A percentile compares a stretch with the other conserved stretches of the same genome.
These are phyloP conservation scores for Taeniopygia guttata DNA, from an alignment of 2,797 vertebrate genomes.

Conservation along the genomic window DNA sequence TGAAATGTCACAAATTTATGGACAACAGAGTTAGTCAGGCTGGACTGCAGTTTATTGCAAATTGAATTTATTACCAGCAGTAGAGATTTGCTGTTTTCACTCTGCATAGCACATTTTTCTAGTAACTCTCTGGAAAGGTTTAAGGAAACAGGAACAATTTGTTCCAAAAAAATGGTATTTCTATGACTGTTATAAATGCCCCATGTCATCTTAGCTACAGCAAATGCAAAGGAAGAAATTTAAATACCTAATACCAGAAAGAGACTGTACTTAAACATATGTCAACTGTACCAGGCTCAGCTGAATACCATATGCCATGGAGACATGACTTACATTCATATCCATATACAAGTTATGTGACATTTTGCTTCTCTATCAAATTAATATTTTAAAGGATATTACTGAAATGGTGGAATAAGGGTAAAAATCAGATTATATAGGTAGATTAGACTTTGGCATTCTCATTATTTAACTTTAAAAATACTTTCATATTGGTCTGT, in stretches of 20 bases:
- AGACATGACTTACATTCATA: not conserved
- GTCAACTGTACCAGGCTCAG: not conserved
- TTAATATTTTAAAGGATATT: slow-evolving; percentile 12
- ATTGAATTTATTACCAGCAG: not conserved
- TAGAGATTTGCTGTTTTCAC: not conserved
- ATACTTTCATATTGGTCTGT: not conserved
- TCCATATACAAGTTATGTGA: not conserved
- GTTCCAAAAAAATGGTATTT: not conserved
- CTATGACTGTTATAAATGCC: not conserved
- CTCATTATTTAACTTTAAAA: not conserved
- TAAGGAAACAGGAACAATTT: not conserved
- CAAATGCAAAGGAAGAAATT: slow-evolving; percentile 4
- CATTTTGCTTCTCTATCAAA: not conserved
- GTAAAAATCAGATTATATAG: not conserved
- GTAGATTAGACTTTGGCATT: not conserved
- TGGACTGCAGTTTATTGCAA: not conserved
- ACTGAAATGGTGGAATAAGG: not conserved
- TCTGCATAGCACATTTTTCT: not conserved
- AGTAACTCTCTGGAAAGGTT: not conserved
- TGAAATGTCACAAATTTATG: not conserved
- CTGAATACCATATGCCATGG: slow-evolving; percentile 19
- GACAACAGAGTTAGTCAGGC: not conserved
- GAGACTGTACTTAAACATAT: slow-evolving; percentile 1
- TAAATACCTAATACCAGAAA: slow-evolving; percentile 19
- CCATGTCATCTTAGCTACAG: not conserved